These are phyloP conservation scores for Chloromyia formosa DNA, from an alignment of 2,888 invertebrate species.

Conservation along the genomic window DNA sequence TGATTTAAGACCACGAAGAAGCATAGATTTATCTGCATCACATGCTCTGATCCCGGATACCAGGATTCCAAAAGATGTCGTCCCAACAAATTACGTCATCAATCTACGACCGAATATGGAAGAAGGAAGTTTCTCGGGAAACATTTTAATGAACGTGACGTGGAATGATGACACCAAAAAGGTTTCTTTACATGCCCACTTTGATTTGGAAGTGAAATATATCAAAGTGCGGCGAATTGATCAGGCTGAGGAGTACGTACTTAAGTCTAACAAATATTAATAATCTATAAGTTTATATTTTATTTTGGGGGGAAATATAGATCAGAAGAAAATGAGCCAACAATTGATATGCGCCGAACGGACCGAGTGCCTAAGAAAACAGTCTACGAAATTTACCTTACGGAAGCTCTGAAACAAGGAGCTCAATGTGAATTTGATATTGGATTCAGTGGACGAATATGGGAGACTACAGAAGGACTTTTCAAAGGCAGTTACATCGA, in stretches of 20 bases:
- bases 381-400: conserved; percentile 69
- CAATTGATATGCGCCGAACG: conserved; percentile 59
- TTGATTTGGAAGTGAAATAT: conserved; percentile 70
- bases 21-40: conserved; percentile 78
- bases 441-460: conserved; percentile 72
- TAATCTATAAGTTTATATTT: neutral
- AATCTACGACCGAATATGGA: conserved; percentile 74
- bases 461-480: conserved; percentile 72
- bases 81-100: conserved; percentile 73
- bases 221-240: conserved; percentile 63
- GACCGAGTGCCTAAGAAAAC: conserved; percentile 71
- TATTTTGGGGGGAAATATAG: conserved; percentile 2
- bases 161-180: conserved; percentile 71
- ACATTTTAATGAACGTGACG: conserved; percentile 74
- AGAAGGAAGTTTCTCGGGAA: conserved; percentile 73
- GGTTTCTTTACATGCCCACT: conserved; percentile 73
- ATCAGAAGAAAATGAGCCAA: conserved; percentile 30
- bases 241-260: conserved; percentile 21
- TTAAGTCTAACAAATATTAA: neutral
- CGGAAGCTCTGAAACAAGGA: conserved; percentile 67
- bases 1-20: conserved; percentile 64
- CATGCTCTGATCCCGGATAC: conserved; percentile 72
- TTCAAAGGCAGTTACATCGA: conserved; percentile 74
- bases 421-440: conserved; percentile 72
- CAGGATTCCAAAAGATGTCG: conserved; percentile 70